These are phyloP conservation scores for Philereme transversata DNA, from an alignment of 2,888 invertebrate genomes.

Conservation along the genomic window DNA sequence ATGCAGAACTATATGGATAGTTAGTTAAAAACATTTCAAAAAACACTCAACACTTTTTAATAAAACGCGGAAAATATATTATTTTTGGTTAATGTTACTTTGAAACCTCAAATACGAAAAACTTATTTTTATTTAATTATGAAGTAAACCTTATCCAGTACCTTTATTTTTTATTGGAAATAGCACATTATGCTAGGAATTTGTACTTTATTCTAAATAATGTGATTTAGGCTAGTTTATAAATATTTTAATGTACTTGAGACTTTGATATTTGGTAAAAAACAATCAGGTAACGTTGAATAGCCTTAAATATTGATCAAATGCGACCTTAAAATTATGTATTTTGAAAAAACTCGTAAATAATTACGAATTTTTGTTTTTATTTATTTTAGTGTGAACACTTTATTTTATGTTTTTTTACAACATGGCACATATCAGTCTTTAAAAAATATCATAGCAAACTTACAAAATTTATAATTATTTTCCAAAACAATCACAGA, in stretches of 20 bases:
- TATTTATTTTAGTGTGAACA: not conserved
- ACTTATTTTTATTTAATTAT: conserved; percentile 9
- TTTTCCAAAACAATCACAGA: conserved; percentile 26
- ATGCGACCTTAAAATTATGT: not conserved
- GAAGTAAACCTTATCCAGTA: conserved; percentile 27
- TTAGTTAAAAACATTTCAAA: conserved; percentile 18
- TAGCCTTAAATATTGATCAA: conserved; percentile 1
- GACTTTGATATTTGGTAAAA: too few relatives aligned
- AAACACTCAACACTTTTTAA: conserved; percentile 3
- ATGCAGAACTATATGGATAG: conserved; percentile 12
- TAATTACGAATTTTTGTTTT: not conserved
- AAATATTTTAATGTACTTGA: not conserved
- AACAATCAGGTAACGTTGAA: conserved; percentile 1
- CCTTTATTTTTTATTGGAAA: conserved; percentile 33
- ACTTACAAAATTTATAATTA: conserved; percentile 23
- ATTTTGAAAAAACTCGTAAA: conserved; percentile 2
- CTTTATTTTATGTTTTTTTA: conserved; percentile 4
- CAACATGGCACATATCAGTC: conserved; percentile 52
- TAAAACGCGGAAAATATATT: conserved; percentile 4
- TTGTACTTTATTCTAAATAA: conserved; percentile 17
- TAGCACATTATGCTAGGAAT: conserved; percentile 35
- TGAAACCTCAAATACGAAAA: not conserved
- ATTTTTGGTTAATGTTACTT: not conserved
- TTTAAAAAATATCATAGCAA: conserved; percentile 27
- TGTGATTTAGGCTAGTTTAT: conserved; percentile 7